These are phyloP conservation scores for Ochotona princeps DNA, from an alignment of 2,113 vertebrate genomes.

Conservation along the genomic window DNA sequence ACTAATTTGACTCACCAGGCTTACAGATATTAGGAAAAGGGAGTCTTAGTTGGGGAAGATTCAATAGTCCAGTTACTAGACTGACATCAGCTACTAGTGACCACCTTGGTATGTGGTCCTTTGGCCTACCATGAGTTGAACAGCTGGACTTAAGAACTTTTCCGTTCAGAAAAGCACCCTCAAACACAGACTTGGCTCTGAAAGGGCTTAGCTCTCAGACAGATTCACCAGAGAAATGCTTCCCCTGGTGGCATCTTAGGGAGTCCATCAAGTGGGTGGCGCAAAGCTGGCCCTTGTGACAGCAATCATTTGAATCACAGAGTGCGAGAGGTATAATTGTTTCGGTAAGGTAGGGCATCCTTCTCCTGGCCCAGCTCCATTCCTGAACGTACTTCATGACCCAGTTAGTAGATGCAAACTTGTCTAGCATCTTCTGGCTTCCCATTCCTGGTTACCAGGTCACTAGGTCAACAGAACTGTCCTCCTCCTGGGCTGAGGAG, in stretches of 20 bases:
- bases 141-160: background rate
- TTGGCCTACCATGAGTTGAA: background rate
- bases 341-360: slow-evolving; percentile 23
- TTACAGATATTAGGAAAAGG: background rate
- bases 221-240: slow-evolving; percentile 18
- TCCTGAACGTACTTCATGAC: slow-evolving; percentile 24
- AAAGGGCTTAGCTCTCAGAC: background rate
- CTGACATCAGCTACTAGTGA: background rate
- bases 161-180: background rate
- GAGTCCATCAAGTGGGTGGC: slow-evolving; percentile 16
- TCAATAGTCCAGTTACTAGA: background rate
- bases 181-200: background rate
- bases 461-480: slow-evolving; percentile 40
- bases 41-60: background rate
- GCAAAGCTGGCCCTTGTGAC: slow-evolving; percentile 54
- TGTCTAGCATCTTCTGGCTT: slow-evolving; percentile 38
- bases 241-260: background rate
- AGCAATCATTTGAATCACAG: slow-evolving; percentile 49
- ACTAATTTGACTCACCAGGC: background rate
- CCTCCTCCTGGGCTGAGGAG: background rate
- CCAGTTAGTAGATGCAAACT: slow-evolving; percentile 17
- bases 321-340: slow-evolving; percentile 57
- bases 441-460: slow-evolving; percentile 29
- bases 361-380: slow-evolving; percentile 34
- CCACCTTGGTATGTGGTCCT: background rate